A percentile compares a stretch with the other conserved stretches of the same genome.
These are phyloP conservation scores for Oreochromis mossambicus DNA, from an alignment of 2,797 vertebrate species.

Conservation along the genomic window DNA sequence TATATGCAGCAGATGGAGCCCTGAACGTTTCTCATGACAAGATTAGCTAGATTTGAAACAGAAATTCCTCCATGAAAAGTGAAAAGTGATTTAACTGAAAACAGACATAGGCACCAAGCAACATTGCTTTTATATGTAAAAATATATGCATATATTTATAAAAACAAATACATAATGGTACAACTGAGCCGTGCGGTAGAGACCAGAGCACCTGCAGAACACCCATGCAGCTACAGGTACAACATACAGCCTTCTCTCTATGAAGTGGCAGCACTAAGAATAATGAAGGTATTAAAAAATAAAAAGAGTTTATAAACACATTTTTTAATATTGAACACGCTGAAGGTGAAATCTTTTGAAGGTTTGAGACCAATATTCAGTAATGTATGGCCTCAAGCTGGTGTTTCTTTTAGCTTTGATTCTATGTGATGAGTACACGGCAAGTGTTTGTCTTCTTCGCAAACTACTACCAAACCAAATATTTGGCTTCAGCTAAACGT, in stretches of 20 bases:
- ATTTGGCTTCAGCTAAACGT: background rate
- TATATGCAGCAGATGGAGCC: background rate
- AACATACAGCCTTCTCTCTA: background rate
- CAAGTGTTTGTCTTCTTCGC: background rate
- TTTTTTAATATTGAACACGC: background rate
- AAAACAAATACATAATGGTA: background rate
- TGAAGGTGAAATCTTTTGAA: background rate
- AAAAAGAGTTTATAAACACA: background rate
- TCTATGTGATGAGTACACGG: background rate
- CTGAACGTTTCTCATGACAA: rapidly evolving
- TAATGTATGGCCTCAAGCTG: rapidly evolving
- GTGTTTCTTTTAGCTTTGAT: background rate
- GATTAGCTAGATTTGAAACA: background rate
- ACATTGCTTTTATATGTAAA: background rate
- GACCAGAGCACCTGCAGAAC: background rate
- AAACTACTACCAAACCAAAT: background rate
- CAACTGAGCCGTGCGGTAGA: background rate
- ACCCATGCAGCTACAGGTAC: background rate
- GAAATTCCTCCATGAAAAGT: background rate
- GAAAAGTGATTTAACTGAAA: background rate
- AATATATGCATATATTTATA: background rate
- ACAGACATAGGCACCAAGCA: background rate
- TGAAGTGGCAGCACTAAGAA: background rate
- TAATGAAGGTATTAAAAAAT: background rate
- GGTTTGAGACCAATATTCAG: background rate